phyloP scores from a whole-genome alignment of 2,113 vertebrate genomes.

The Alces alces region DNA sequence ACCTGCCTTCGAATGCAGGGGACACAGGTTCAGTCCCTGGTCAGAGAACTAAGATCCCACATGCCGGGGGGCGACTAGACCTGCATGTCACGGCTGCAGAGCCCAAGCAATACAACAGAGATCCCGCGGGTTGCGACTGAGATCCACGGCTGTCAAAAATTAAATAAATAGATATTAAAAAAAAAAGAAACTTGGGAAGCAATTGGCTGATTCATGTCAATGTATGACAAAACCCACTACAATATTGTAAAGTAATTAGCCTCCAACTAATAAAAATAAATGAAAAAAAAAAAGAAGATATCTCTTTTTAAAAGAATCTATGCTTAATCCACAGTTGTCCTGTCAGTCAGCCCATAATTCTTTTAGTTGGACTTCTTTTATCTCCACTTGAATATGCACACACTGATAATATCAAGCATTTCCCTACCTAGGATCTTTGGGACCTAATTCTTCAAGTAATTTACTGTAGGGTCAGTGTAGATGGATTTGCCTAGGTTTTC shows the following conservation, averaged over 20 bases:
- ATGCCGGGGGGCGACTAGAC: too few relatives aligned
- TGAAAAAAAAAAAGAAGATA: neutral
- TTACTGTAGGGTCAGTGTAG: neutral
- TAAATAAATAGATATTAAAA: too few relatives aligned
- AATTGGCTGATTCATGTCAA: neutral
- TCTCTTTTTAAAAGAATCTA: neutral
- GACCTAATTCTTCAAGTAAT: neutral
- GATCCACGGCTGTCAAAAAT: too few relatives aligned
- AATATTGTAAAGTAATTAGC: too few relatives aligned
- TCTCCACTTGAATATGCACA: neutral
- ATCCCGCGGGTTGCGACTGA: too few relatives aligned
- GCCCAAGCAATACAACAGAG: too few relatives aligned
- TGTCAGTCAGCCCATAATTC: neutral
- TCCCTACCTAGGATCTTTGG: neutral
- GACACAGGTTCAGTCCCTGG: too few relatives aligned
- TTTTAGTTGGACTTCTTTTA: neutral
- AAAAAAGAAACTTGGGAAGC: neutral
- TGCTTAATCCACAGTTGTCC: neutral
- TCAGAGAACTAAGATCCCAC: too few relatives aligned
- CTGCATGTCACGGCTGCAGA: too few relatives aligned
- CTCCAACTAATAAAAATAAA: too few relatives aligned
- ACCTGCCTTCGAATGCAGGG: too few relatives aligned
- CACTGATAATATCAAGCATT: neutral
- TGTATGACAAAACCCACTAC: too few relatives aligned
- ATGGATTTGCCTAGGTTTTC: neutral